These are phyloP conservation scores for Nomada hirtipes DNA, from an alignment of 2,888 invertebrate genomes.

Conservation along the genomic window DNA sequence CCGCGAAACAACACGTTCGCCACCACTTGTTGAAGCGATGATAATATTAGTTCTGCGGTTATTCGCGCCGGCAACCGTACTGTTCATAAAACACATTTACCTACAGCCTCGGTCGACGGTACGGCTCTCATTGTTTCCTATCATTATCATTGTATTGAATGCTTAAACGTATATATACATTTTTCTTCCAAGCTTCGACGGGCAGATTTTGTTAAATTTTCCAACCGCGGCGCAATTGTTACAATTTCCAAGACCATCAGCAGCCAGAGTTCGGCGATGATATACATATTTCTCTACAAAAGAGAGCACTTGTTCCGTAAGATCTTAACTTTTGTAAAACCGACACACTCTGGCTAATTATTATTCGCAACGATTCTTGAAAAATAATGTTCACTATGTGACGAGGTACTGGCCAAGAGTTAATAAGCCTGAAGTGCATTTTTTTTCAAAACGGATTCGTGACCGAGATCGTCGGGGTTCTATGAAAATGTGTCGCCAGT, in stretches of 20 bases:
- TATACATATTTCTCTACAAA: no score
- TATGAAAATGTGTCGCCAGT: conserved; percentile 44
- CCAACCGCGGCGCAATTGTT: no score
- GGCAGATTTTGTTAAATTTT: neutral
- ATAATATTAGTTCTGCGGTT: conserved; percentile 18
- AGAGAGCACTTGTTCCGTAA: no score
- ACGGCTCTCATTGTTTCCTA: neutral
- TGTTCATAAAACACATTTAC: conserved; percentile 16
- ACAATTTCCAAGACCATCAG: no score
- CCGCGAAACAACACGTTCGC: neutral
- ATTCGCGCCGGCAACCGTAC: neutral
- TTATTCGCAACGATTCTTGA: neutral
- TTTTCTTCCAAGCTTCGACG: no score
- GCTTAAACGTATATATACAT: no score
- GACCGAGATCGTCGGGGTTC: conserved; percentile 40
- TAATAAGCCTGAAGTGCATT: conserved; percentile 23
- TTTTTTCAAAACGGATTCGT: conserved; percentile 28
- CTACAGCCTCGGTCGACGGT: neutral
- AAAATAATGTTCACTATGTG: neutral
- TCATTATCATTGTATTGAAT: neutral
- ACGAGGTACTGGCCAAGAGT: neutral
- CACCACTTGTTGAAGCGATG: conserved; percentile 41
- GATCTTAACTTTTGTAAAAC: neutral
- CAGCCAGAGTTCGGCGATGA: no score
- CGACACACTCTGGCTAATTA: neutral